phyloP scores from a whole-genome alignment of 2,888 invertebrate species.

The Habroteleia sp. region DNA sequence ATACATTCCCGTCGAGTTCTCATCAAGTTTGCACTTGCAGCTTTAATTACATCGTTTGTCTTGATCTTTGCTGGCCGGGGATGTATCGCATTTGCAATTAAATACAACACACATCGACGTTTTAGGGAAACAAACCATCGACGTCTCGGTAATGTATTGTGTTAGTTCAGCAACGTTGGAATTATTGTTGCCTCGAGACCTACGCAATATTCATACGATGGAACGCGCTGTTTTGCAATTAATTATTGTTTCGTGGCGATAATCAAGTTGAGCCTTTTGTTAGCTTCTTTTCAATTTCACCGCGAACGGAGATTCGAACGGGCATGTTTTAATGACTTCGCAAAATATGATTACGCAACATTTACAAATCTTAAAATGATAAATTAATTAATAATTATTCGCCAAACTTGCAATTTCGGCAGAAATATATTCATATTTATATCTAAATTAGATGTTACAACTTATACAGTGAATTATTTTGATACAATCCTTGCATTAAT shows the following conservation, averaged over 20 bases:
- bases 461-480: too few species aligned
- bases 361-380: too few species aligned
- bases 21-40: constrained; percentile 34
- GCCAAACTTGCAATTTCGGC: too few species aligned
- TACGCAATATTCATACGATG: constrained; percentile 11
- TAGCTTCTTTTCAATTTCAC: background rate
- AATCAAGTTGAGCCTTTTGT: background rate
- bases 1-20: constrained; percentile 37
- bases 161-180: constrained; percentile 8
- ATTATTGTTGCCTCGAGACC: constrained; percentile 20
- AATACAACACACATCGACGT: constrained; percentile 34
- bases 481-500: too few species aligned
- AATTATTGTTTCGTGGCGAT: constrained; percentile 8
- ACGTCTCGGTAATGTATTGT: constrained; percentile 19
- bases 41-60: constrained; percentile 41
- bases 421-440: too few species aligned
- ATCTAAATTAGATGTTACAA: too few species aligned
- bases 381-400: too few species aligned
- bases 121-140: constrained; percentile 34
- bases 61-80: constrained; percentile 12
- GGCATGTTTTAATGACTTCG: too few species aligned
- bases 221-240: constrained; percentile 13
- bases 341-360: too few species aligned
- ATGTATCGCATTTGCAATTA: constrained; percentile 39
- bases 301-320: too few species aligned